Evolutionary conservation across 2,113 vertebrate genomes (phyloP).

Genomic region (Fulmarus glacialis): DNA sequence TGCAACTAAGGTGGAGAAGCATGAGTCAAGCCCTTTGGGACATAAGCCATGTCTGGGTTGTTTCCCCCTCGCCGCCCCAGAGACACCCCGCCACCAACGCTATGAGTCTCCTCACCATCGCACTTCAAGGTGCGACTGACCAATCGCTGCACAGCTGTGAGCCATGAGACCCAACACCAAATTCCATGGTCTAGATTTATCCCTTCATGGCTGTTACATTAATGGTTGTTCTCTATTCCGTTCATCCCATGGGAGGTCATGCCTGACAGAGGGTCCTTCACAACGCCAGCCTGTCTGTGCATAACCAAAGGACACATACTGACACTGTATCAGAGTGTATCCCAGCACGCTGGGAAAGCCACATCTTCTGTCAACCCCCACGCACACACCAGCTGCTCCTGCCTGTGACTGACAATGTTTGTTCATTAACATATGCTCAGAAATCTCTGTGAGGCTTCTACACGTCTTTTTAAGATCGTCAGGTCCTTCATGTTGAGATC

Average conservation of each 20-base stretch:
- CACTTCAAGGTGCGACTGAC: not conserved
- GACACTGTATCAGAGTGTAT: not conserved
- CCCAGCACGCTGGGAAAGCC: constrained; percentile 22
- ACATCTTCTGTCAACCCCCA: not conserved
- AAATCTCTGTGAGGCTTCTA: not conserved
- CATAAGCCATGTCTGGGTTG: not conserved
- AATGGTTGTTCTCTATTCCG: not conserved
- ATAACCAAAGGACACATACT: not conserved
- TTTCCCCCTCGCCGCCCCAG: not conserved
- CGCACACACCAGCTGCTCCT: constrained; percentile 29
- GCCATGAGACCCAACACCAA: not conserved
- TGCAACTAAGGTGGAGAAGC: not conserved
- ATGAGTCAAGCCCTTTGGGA: not conserved
- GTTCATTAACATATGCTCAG: not conserved
- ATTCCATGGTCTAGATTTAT: not conserved
- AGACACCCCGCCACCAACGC: rapidly evolving
- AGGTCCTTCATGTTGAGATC: not conserved
- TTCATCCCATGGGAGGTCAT: not conserved
- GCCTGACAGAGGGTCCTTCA: not conserved
- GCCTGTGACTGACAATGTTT: not conserved
- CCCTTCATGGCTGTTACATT: not conserved
- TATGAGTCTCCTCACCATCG: not conserved
- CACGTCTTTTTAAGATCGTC: not conserved
- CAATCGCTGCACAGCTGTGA: not conserved
- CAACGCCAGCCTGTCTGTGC: not conserved